phyloP scores from a whole-genome alignment of 2,888 invertebrate species.

The Agrochola macilenta region DNA sequence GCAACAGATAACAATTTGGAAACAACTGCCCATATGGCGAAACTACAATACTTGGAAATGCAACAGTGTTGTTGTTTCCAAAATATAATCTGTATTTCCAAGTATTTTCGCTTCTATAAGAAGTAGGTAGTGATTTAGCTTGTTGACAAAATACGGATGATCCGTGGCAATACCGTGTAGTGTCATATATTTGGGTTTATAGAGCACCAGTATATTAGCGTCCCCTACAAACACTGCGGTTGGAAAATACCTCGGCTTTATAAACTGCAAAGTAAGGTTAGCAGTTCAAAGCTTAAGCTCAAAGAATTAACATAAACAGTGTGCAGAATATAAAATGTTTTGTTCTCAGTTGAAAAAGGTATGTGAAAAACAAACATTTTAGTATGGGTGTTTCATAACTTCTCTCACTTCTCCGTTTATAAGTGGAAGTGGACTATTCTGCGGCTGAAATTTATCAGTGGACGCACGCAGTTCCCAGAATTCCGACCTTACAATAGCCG shows the following conservation, averaged over 20 bases:
- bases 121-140: background rate
- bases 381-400: background rate
- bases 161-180: background rate
- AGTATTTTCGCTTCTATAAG: background rate
- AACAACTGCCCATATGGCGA: too few species aligned
- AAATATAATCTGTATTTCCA: background rate
- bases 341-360: conserved; percentile 14
- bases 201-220: conserved; percentile 22
- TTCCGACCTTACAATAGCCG: conserved; percentile 31
- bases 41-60: background rate
- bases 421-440: background rate
- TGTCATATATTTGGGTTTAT: conserved; percentile 11
- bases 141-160: background rate
- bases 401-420: background rate
- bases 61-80: background rate
- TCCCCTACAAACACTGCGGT: conserved; percentile 42
- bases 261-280: conserved; percentile 57
- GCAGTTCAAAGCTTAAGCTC: conserved; percentile 56
- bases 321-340: conserved; percentile 41
- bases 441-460: conserved; percentile 26
- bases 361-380: background rate
- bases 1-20: too few species aligned
- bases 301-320: conserved; percentile 56
- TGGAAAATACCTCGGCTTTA: conserved; percentile 47
- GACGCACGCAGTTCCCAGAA: conserved; percentile 9